A percentile compares a stretch with the other conserved stretches of the same genome.
These are phyloP conservation scores for Diplodus sargus DNA, from an alignment of 2,797 vertebrate genomes.

Conservation along the genomic window DNA sequence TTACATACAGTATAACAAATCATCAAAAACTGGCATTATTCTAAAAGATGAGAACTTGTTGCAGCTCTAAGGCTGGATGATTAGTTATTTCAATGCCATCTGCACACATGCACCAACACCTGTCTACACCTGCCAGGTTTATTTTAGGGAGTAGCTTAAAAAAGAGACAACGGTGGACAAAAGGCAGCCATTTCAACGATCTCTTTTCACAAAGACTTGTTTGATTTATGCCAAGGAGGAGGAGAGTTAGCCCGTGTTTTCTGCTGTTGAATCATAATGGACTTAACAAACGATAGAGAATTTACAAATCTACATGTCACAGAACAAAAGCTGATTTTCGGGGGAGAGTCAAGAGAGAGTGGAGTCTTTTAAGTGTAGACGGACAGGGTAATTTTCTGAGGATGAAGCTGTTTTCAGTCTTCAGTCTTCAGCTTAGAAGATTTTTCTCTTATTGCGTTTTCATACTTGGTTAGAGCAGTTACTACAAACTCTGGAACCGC, in stretches of 20 bases:
- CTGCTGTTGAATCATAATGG: constrained; percentile 24
- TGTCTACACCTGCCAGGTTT: constrained; percentile 34
- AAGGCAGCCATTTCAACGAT: constrained; percentile 12
- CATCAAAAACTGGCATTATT: constrained; percentile 9
- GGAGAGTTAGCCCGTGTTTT: constrained; percentile 23
- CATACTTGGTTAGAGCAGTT: constrained; percentile 5
- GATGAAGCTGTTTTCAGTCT: constrained; percentile 40
- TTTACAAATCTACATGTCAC: constrained; percentile 19
- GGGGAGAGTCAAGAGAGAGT: neutral
- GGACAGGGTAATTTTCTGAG: constrained; percentile 31
- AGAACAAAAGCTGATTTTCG: constrained; percentile 26
- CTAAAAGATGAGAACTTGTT: constrained; percentile 19
- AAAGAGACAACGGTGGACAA: constrained; percentile 25
- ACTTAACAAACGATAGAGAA: constrained; percentile 18
- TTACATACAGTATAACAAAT: constrained; percentile 12
- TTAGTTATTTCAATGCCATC: constrained; percentile 36
- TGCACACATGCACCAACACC: constrained; percentile 26
- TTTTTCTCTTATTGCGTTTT: constrained; percentile 17
- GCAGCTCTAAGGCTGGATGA: neutral
- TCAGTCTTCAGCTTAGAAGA: constrained; percentile 19
- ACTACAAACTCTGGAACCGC: neutral
- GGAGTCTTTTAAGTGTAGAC: constrained; percentile 15
- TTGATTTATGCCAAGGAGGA: constrained; percentile 25
- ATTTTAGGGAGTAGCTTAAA: constrained; percentile 31
- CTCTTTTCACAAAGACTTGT: constrained; percentile 17